A percentile compares a stretch with the other conserved stretches of the same genome.
Conservation (phyloP, 2,797 vertebrate species). For the Squalus acanthias region DNA sequence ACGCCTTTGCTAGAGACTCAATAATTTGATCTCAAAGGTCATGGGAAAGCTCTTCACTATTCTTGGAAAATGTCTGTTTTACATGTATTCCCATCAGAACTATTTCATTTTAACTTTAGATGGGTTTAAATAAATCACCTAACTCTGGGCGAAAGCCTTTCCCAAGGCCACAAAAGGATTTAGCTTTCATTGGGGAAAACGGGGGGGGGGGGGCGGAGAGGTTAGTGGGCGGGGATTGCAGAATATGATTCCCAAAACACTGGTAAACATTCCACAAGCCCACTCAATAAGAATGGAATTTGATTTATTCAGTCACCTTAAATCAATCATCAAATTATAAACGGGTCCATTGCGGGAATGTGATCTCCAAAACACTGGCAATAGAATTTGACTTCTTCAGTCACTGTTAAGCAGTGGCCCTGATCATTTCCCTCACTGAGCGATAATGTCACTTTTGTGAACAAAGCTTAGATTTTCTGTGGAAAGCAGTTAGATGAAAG, state of each 20-base stretch:
- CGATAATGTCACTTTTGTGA: not conserved
- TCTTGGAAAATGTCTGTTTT: not conserved
- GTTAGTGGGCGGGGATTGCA: not conserved
- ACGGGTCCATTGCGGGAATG: not conserved
- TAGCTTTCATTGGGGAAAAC: not conserved
- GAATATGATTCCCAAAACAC: not conserved
- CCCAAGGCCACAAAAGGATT: not conserved
- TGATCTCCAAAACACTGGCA: not conserved
- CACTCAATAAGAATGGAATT: not conserved
- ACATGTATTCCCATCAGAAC: not conserved
- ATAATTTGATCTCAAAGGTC: not conserved
- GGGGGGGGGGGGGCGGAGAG: not conserved
- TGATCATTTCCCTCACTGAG: not conserved
- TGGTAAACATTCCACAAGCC: not conserved
- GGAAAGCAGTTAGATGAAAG: not conserved
- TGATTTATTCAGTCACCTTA: not conserved
- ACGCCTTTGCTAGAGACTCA: too few relatives aligned
- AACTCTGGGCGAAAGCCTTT: not conserved
- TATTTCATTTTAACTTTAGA: not conserved
- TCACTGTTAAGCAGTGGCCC: not conserved
- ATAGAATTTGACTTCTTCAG: not conserved
- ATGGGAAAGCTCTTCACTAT: not conserved
- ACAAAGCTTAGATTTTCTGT: not conserved
- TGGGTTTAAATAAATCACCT: not conserved
- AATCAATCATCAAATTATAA: not conserved